Percentiles rank a stretch among this genome's conserved stretches.
phyloP scores from a whole-genome alignment of 2,113 vertebrate species.

The Phyllostomus hastatus region DNA sequence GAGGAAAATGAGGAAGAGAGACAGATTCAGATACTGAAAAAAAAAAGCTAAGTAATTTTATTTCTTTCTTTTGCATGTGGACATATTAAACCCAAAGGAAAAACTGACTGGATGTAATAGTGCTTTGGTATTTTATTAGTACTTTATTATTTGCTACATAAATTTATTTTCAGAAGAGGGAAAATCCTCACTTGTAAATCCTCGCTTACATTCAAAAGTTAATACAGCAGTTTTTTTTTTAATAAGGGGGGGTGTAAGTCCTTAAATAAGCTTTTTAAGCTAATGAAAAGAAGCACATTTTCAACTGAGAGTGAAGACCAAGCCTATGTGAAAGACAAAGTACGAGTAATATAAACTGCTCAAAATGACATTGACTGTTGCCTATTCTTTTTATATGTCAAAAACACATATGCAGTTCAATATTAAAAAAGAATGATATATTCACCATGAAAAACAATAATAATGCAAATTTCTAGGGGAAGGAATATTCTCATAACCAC shows the following conservation, averaged over 20 bases:
- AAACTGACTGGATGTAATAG: neutral
- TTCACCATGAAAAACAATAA: constrained; percentile 38
- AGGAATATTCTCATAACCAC: neutral
- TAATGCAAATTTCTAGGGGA: constrained; percentile 51
- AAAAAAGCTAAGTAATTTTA: neutral
- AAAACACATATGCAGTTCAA: neutral
- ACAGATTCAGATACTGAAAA: neutral
- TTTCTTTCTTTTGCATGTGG: neutral
- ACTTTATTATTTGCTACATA: neutral
- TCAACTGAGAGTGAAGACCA: neutral
- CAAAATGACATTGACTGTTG: neutral
- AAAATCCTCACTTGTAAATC: neutral
- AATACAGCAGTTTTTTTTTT: neutral
- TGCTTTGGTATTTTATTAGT: neutral
- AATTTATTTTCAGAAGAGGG: constrained; percentile 35
- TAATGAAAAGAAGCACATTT: neutral
- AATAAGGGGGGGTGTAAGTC: neutral
- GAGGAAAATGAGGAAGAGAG: neutral
- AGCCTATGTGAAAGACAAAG: neutral
- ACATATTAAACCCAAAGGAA: neutral
- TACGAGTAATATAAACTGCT: constrained; percentile 22
- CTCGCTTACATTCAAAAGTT: neutral
- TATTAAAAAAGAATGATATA: neutral
- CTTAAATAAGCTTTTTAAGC: constrained; percentile 14
- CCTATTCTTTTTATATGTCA: neutral